phyloP scores from a whole-genome alignment of 2,797 vertebrate genomes.

The Sebastes minor region DNA sequence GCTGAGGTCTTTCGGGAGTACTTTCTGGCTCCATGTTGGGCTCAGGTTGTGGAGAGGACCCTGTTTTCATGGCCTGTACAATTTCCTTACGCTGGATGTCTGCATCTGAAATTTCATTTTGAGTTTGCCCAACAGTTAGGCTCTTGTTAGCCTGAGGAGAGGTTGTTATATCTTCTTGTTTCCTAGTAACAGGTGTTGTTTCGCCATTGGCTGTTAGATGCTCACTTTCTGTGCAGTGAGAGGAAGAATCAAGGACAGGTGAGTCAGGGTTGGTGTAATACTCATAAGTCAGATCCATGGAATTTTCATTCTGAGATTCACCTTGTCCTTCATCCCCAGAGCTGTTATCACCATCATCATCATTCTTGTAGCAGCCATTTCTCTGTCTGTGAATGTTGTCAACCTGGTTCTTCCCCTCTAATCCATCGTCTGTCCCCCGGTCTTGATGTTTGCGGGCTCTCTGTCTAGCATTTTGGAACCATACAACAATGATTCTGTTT shows the following conservation, averaged over 20 bases:
- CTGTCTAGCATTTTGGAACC: slow-evolving; percentile 98
- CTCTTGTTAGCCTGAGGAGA: slow-evolving; percentile 36
- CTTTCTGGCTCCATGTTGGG: slow-evolving; percentile 26
- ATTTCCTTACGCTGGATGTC: slow-evolving; percentile 49
- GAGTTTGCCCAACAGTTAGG: slow-evolving; percentile 22
- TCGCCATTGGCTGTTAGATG: slow-evolving; percentile 49
- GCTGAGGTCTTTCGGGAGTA: slow-evolving; percentile 37
- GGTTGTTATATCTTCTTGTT: slow-evolving; percentile 49
- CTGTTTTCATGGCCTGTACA: slow-evolving; percentile 22
- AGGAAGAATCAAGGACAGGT: slow-evolving; percentile 71
- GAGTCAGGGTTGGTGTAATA: slow-evolving; percentile 91
- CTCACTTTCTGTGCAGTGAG: slow-evolving; percentile 54
- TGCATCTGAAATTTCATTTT: slow-evolving; percentile 36
- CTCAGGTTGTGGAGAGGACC: slow-evolving; percentile 20
- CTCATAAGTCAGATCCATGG: slow-evolving; percentile 92
- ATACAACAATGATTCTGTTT: slow-evolving; percentile 96
- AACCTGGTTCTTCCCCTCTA: slow-evolving; percentile 57
- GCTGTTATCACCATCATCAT: slow-evolving; percentile 75
- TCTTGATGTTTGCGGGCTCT: slow-evolving; percentile 97
- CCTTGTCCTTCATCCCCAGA: slow-evolving; percentile 84
- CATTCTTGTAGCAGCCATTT: slow-evolving; percentile 89
- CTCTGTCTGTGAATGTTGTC: slow-evolving; percentile 92
- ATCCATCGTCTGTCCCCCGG: slow-evolving; percentile 59
- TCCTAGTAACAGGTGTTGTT: slow-evolving; percentile 32
- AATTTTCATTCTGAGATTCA: slow-evolving; percentile 93